phyloP scores from a whole-genome alignment of 2,888 invertebrate species.

The Apoderus coryli region DNA sequence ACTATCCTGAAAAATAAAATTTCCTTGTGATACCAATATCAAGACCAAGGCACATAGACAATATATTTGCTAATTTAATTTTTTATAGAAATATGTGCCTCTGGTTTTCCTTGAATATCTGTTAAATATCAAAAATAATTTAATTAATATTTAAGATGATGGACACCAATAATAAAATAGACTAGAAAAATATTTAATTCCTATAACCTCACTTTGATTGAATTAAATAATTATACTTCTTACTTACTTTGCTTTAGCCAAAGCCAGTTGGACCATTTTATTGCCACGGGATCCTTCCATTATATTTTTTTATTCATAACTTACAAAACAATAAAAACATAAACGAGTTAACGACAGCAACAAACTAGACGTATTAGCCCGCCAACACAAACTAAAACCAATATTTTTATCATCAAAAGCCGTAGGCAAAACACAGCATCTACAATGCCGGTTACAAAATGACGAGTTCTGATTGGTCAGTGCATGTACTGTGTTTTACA shows the following conservation, averaged over 20 bases:
- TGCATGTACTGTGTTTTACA: constrained; percentile 1
- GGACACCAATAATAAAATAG: neutral
- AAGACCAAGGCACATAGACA: too few species aligned
- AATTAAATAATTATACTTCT: constrained; percentile 1
- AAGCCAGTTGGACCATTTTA: constrained; percentile 1
- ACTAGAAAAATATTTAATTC: constrained; percentile 1
- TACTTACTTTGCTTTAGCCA: constrained; percentile 1
- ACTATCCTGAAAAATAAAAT: constrained; percentile 6
- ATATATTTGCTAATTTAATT: too few species aligned
- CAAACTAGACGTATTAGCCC: too few species aligned
- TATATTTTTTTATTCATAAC: neutral
- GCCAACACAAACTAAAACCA: too few species aligned
- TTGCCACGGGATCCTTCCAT: neutral
- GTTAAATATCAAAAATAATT: neutral
- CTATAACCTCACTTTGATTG: neutral
- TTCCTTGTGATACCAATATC: too few species aligned
- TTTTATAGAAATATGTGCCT: too few species aligned
- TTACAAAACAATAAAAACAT: neutral
- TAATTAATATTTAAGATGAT: neutral
- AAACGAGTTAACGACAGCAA: neutral
- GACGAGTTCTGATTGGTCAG: neutral
- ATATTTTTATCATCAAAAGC: too few species aligned
- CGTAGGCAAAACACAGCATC: neutral
- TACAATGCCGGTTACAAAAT: neutral
- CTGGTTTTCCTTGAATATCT: too few species aligned